Evolutionary conservation across 64 coral and sea anemone species (phyloP).

Genomic region (Porites lutea): DNA sequence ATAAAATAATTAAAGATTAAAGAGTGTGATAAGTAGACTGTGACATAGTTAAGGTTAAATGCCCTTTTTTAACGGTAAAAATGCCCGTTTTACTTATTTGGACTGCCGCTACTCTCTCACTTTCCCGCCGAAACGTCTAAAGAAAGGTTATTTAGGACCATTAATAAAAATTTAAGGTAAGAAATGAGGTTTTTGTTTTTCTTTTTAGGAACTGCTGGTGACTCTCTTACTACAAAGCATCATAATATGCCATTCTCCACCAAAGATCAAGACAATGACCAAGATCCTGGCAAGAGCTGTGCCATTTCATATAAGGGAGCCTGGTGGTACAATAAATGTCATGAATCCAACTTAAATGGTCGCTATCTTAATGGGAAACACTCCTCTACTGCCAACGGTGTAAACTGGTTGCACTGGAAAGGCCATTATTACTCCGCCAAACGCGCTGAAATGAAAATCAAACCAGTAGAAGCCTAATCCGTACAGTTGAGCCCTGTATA

Average conservation of each 20-base stretch:
- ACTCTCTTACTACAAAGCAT: constrained; percentile 34
- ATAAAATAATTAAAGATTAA: too few species aligned
- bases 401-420: constrained; percentile 14
- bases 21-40: too few species aligned
- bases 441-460: constrained; percentile 35
- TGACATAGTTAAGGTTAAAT: too few species aligned
- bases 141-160: too few species aligned
- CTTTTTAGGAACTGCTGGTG: constrained; percentile 47
- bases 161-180: too few species aligned
- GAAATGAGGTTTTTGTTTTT: background rate
- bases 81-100: too few species aligned
- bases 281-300: background rate
- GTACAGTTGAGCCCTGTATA: too few species aligned
- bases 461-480: background rate
- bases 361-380: constrained; percentile 37
- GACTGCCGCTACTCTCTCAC: too few species aligned
- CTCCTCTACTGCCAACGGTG: background rate
- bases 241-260: constrained; percentile 32
- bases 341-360: constrained; percentile 27
- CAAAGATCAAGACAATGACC: constrained; percentile 54
- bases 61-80: too few species aligned
- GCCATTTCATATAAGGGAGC: background rate
- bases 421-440: constrained; percentile 27
- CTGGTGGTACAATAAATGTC: constrained; percentile 57
- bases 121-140: too few species aligned